Base-by-base conservation (phyloP, 2,888 invertebrate species). In the Drosophila fulvimacula region DNA sequence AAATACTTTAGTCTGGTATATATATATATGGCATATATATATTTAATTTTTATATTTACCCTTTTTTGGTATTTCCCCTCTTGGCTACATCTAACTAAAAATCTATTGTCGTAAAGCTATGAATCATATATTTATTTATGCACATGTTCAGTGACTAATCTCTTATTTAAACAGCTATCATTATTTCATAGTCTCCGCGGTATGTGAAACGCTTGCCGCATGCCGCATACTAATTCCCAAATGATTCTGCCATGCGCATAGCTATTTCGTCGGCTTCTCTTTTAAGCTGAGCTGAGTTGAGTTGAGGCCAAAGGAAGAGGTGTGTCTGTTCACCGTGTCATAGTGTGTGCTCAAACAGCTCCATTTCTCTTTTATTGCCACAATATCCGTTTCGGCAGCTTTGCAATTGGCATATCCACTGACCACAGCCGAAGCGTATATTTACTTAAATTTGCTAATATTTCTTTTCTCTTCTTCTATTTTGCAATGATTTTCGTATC, bases 171-270 rank as follows among this genome's bases (percentile, higher is more conserved):
- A 17, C 13, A 48, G 30, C 11, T n/a, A 27, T 21, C n/a, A 41
- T 32, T 39, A 41, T 55, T 41, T 59, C 21, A 59, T 52, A 52
- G n/a, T n/a, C 39, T 46, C 34, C 30, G 27, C 24, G 27, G 13
- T 21, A 52, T 27, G 19, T 15, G 39, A 49, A 53, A 63, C 34
- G 60, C 64, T 52, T 30, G 27, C 27, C 27, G 27, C 55, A 21
- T 21, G n/a, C 7, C 15, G 75, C 69, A 76, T 76, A 75, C 51
- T 62, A 79, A 76, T 76, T 58, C 19, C 21, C 52, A 59, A 48
- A 17, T 42, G 27, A 56, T 49, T 67, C 49, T 57, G 27, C 9
- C 34, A 51, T 17, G 51, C 48, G 39, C 34, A 34, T 11, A 62
- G 36, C 17, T 11, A 53, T 39, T 10, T 21, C 27, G 79, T 74